These are phyloP conservation scores for Stenchaetothrips biformis DNA, from an alignment of 2,888 invertebrate species.

Conservation along the genomic window DNA sequence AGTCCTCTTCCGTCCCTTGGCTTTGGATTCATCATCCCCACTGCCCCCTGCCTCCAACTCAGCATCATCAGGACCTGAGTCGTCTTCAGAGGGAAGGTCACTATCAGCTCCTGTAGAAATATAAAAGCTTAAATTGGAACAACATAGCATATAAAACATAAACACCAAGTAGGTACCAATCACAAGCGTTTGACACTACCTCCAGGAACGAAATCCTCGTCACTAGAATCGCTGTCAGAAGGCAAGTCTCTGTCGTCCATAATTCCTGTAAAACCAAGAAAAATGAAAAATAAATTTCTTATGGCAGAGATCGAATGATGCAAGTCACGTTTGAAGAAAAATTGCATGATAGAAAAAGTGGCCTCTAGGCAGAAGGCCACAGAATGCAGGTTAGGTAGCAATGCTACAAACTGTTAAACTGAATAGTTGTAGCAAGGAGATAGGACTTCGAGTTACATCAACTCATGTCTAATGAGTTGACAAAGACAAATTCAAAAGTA, in stretches of 20 bases:
- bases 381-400: too few species aligned
- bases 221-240: constrained; percentile 57
- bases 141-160: not conserved
- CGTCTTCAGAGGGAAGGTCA: constrained; percentile 48
- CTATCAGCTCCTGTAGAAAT: constrained; percentile 49
- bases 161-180: not conserved
- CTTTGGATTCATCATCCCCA: constrained; percentile 50
- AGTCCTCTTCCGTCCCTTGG: constrained; percentile 39
- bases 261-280: not conserved
- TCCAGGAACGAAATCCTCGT: constrained; percentile 68
- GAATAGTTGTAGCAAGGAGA: too few species aligned
- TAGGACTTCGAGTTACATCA: too few species aligned
- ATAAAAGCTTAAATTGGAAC: constrained; percentile 21
- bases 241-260: constrained; percentile 34
- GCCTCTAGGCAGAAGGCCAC: too few species aligned
- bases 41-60: constrained; percentile 58
- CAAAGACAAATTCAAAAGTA: too few species aligned
- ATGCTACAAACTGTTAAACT: too few species aligned
- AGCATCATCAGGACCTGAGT: constrained; percentile 57
- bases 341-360: too few species aligned
- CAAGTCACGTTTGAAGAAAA: too few species aligned
- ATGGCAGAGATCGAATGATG: too few species aligned
- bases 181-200: constrained; percentile 34
- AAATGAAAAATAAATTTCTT: not conserved
- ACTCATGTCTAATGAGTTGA: too few species aligned